Evolutionary conservation across 2,888 invertebrate genomes (phyloP).

Genomic region (Volucella zonaria): DNA sequence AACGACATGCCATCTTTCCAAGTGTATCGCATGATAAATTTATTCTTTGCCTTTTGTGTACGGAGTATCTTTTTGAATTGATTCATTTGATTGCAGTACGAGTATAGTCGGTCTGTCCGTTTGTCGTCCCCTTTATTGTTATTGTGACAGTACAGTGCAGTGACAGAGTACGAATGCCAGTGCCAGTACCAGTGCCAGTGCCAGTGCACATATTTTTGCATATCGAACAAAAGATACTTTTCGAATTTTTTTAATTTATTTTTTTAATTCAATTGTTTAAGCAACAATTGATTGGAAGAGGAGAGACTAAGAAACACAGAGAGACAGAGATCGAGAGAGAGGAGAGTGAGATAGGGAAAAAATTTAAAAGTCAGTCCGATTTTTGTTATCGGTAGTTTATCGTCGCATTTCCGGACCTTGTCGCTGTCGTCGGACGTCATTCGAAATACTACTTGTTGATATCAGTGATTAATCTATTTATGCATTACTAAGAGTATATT

Average conservation of each 20-base stretch:
- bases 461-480: slow-evolving; percentile 54
- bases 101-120: no score
- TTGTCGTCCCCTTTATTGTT: not conserved
- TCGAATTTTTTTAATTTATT: not conserved
- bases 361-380: not conserved
- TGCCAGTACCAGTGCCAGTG: no score
- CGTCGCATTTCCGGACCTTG: slow-evolving; percentile 47
- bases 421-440: slow-evolving; percentile 2
- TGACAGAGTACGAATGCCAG: no score
- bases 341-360: not conserved
- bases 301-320: no score
- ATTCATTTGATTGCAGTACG: slow-evolving; percentile 57
- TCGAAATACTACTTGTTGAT: slow-evolving; percentile 57
- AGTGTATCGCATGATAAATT: slow-evolving; percentile 38
- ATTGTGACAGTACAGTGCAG: not conserved
- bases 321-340: not conserved
- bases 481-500: slow-evolving; percentile 3
- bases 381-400: not conserved
- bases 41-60: slow-evolving; percentile 34
- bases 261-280: slow-evolving; percentile 67
- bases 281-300: slow-evolving; percentile 53
- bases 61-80: slow-evolving; percentile 42
- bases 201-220: slow-evolving; percentile 35
- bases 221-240: slow-evolving; percentile 23
- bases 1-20: not conserved